Evolutionary conservation across 2,797 vertebrate genomes (phyloP), one percentile per base, ranked within the genome.

Genomic region (Glossophaga mutica): DNA sequence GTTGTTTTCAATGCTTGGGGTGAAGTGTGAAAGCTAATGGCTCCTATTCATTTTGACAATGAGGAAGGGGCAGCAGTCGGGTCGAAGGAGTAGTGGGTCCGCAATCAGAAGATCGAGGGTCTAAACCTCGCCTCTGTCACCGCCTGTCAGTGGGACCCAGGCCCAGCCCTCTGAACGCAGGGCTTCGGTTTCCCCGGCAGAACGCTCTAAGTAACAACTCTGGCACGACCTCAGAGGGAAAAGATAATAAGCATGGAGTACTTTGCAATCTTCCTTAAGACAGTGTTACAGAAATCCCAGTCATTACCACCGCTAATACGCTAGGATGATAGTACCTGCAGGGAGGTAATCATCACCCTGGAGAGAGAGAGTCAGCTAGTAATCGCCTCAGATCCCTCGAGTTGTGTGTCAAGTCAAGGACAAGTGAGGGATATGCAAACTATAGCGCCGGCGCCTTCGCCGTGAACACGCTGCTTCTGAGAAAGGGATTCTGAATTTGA

Each of bases 311-410:
- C 18, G 44, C 81, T 78, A 68, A 70, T 62, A 44, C 0, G 1
- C 62, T n/a, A 16, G 93, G 73, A 76, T 82, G 87, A 55, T 44
- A 59, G 86, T 39, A 71, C 77, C 74, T 84, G 50, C 77, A 62
- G 59, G 70, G 55, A 57, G 32, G 78, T 48, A 74, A 34, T 68
- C 86, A 34, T 57, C 86, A 87, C 88, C 78, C 93, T 26, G 74
- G 14, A n/a, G 59, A 94, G 34, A 67, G 34, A 82, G 87, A 68
- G 71, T 42, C 57, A 74, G 55, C 52, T 26, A 74, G 29, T 91
- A 73, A 93, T 89, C 83, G 50, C 81, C 74, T 88, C 46, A 42
- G 18, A 90, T 77, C 79, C 87, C 87, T 87, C 87, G 59, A 77
- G 59, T 50, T 62, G 57, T 39, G 5, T 62, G 44, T 82, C 83